These are phyloP conservation scores for Tenthredo mesomela DNA, from an alignment of 2,888 invertebrate species.

Conservation along the genomic window DNA sequence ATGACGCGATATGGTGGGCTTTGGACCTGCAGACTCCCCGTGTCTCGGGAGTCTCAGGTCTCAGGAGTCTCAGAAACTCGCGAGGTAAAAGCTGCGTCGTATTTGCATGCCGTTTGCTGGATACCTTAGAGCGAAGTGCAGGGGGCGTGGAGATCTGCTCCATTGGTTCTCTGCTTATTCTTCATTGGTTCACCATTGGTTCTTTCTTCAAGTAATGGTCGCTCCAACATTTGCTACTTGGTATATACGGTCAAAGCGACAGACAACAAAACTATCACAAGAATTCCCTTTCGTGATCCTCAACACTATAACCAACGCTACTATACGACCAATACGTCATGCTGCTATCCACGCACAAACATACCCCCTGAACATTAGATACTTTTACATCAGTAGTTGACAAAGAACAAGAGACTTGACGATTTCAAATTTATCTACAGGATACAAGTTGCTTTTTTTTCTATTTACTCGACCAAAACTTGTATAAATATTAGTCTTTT, in stretches of 20 bases:
- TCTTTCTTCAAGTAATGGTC: conserved; percentile 76
- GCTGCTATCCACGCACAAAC: not conserved
- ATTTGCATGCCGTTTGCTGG: conserved; percentile 74
- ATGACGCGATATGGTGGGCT: conserved; percentile 44
- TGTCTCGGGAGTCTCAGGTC: conserved; percentile 54
- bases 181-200: conserved; percentile 72
- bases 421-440: not conserved
- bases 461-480: not conserved
- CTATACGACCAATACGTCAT: not conserved
- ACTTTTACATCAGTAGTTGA: no score
- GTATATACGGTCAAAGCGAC: conserved; percentile 7
- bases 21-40: conserved; percentile 45
- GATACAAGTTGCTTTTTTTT: not conserved
- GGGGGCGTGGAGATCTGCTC: conserved; percentile 78
- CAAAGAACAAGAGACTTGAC: not conserved
- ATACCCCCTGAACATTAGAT: not conserved
- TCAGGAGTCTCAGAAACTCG: conserved; percentile 50
- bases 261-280: conserved; percentile 39
- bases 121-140: conserved; percentile 64
- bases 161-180: conserved; percentile 73
- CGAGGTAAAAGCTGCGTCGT: conserved; percentile 62
- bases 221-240: conserved; percentile 55
- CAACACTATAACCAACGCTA: not conserved
- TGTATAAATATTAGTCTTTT: conserved; percentile 64
- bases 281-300: conserved; percentile 1